A percentile compares a stretch with the other conserved stretches of the same genome.
phyloP scores from a whole-genome alignment of 2,797 vertebrate genomes.

The Sebastes minor region DNA sequence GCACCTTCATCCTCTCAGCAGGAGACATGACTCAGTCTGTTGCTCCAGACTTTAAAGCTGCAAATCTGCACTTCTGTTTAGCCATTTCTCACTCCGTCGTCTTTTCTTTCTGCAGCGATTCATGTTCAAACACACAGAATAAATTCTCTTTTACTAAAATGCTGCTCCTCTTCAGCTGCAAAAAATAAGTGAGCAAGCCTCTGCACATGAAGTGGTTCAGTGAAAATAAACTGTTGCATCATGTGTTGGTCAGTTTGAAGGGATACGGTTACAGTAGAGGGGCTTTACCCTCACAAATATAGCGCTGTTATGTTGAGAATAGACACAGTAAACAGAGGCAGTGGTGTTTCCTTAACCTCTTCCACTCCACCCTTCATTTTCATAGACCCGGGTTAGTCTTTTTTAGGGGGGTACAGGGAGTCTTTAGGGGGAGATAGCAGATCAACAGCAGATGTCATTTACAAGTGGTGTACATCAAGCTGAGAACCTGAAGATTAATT shows the following conservation, averaged over 20 bases:
- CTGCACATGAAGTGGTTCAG: neutral
- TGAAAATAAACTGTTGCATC: slow-evolving; percentile 48
- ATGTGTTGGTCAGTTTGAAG: neutral
- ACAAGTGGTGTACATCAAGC: too few relatives aligned
- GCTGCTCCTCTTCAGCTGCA: neutral
- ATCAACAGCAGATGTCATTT: accelerated
- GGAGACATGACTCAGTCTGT: slow-evolving; percentile 31
- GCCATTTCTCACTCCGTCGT: neutral
- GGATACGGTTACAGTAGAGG: slow-evolving; percentile 44
- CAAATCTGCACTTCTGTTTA: neutral
- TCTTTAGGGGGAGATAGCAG: too few relatives aligned
- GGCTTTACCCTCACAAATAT: slow-evolving; percentile 14
- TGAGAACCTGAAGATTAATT: too few relatives aligned
- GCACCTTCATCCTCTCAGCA: slow-evolving; percentile 31
- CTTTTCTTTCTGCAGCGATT: neutral
- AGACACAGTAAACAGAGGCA: neutral
- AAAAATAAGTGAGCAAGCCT: neutral
- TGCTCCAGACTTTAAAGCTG: neutral
- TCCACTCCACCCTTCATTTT: too few relatives aligned
- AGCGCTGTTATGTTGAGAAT: slow-evolving; percentile 1
- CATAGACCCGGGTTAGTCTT: accelerated
- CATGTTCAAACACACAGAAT: neutral
- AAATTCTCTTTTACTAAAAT: neutral
- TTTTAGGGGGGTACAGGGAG: too few relatives aligned
- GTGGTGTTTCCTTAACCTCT: too few relatives aligned